phyloP scores from a whole-genome alignment of 2,113 vertebrate species.

The Mormoops blainvillei region DNA sequence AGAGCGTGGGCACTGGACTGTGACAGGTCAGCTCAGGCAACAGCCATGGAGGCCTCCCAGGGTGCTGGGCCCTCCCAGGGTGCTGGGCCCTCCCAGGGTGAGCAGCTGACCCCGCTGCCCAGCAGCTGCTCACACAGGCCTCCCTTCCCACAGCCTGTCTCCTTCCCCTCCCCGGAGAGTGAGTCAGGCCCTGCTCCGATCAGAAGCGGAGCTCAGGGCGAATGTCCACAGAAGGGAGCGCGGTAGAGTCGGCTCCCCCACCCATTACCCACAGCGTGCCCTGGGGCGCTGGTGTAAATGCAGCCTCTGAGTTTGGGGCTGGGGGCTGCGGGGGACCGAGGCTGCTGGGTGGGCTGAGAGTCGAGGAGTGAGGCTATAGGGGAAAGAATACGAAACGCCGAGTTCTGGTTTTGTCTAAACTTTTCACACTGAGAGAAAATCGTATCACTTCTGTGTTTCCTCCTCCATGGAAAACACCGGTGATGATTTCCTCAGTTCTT shows the following conservation, averaged over 20 bases:
- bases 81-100: too few species aligned
- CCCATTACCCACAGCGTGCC: neutral
- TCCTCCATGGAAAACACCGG: neutral
- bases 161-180: neutral
- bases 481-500: neutral
- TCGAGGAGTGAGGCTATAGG: neutral
- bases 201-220: neutral
- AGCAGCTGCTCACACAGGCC: neutral
- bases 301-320: neutral
- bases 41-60: neutral
- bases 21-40: neutral
- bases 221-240: neutral
- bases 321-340: accelerated
- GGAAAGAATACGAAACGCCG: neutral
- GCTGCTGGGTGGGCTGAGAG: neutral
- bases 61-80: neutral
- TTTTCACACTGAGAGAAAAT: neutral
- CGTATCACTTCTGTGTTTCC: neutral
- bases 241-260: accelerated
- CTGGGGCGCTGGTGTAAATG: neutral
- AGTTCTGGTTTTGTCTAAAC: neutral
- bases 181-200: neutral
- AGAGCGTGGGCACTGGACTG: accelerated
- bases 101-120: neutral
- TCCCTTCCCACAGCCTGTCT: neutral